Percentiles rank a stretch among this genome's conserved stretches.
phyloP scores from a whole-genome alignment of 2,888 invertebrate species.

The Cryptocephalus moraei region DNA sequence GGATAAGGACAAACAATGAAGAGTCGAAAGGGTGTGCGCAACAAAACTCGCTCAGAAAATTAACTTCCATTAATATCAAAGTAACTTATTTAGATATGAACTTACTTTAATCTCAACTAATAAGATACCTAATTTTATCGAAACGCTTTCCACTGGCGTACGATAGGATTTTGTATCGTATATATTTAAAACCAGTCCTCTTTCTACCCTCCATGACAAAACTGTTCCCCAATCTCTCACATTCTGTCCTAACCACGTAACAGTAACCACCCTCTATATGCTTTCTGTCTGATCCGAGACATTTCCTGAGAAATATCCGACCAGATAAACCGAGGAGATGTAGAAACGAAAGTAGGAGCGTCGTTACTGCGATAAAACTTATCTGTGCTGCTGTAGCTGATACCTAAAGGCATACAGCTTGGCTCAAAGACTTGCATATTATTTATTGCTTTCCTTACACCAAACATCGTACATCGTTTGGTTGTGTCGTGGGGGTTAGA shows the following conservation, averaged over 20 bases:
- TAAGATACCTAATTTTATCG: too few species aligned
- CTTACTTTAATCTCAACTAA: too few species aligned
- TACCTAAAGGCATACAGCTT: constrained; percentile 37
- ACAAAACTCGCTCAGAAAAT: too few species aligned
- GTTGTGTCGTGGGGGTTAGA: constrained; percentile 15
- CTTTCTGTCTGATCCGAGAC: constrained; percentile 39
- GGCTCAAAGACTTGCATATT: constrained; percentile 41
- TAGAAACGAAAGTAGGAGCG: not conserved
- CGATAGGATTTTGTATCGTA: too few species aligned
- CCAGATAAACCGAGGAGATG: constrained; percentile 4
- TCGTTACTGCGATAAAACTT: constrained; percentile 3
- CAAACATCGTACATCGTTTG: constrained; percentile 34
- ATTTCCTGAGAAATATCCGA: constrained; percentile 20
- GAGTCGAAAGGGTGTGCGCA: too few species aligned
- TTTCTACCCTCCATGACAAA: too few species aligned
- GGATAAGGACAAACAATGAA: too few species aligned
- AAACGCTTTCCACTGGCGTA: too few species aligned
- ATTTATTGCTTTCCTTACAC: constrained; percentile 39
- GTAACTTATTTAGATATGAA: too few species aligned
- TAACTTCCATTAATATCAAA: too few species aligned
- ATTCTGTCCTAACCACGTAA: constrained; percentile 14
- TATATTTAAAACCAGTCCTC: too few species aligned
- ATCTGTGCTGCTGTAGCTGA: constrained; percentile 28
- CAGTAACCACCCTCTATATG: constrained; percentile 39
- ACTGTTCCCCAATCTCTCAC: constrained; percentile 6